These are phyloP conservation scores for Dynastes tityus DNA, from an alignment of 2,888 invertebrate genomes.

Conservation along the genomic window DNA sequence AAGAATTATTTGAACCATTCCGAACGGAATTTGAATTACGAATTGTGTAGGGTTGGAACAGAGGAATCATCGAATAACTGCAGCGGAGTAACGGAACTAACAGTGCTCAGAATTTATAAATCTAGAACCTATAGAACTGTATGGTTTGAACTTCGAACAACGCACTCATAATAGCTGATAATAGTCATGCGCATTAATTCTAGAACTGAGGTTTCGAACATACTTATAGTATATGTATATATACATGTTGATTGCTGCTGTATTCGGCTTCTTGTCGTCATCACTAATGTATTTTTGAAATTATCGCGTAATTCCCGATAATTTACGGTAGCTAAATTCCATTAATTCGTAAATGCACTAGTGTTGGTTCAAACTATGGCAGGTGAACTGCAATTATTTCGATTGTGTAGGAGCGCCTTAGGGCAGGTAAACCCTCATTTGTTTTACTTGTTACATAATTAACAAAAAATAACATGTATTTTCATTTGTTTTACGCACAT, in stretches of 20 bases:
- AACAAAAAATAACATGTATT: conserved; percentile 45
- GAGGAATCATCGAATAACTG: no score
- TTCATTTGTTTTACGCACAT: conserved; percentile 35
- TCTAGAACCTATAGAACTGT: no score
- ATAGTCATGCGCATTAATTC: no score
- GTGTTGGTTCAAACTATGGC: conserved; percentile 61
- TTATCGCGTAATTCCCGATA: conserved; percentile 30
- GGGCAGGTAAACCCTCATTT: conserved; percentile 62
- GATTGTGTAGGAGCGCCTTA: conserved; percentile 62
- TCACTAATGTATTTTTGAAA: conserved; percentile 5
- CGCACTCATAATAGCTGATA: no score
- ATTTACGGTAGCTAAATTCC: not conserved
- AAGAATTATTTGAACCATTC: no score
- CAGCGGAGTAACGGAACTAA: no score
- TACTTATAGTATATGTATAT: no score
- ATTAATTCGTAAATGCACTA: conserved; percentile 6
- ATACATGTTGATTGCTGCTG: not conserved
- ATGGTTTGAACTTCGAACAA: no score
- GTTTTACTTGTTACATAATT: conserved; percentile 50
- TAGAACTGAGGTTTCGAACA: no score
- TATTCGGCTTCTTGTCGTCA: conserved; percentile 6
- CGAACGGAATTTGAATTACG: no score
- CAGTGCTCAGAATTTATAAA: no score
- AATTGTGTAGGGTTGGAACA: no score
- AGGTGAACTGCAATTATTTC: conserved; percentile 65